Evolutionary conservation across 2,888 invertebrate species (phyloP), one percentile per base, ranked within the genome.

Genomic region (Drosophila ezoana): DNA sequence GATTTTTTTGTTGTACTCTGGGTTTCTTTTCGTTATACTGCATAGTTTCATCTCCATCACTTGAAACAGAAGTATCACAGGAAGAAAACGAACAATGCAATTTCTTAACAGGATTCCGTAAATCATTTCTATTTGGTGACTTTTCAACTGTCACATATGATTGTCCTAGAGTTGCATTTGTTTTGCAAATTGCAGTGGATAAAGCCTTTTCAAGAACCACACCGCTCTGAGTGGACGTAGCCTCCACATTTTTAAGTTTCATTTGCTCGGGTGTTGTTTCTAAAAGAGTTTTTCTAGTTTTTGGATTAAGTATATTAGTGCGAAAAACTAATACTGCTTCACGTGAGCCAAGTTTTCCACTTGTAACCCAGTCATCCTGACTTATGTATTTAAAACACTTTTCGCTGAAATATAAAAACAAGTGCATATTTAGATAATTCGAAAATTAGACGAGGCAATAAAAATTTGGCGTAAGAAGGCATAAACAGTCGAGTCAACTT

Each of bases 261-360:
- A 59, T 48, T 69, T 48, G 62, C 14, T 32, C 48, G 8, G 54
- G 14, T 43, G 59, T 35, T 33, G 48, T 56, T 48, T 74, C 70
- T 13, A 75, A 58, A 45, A 85, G 33, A 11, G 60, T 53, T 40
- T 82, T 84, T 44, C 90, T 81, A 2, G 71, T 79, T 58, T 76
- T 80, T 18, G 88, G 45, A 92, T 94, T 66, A 91, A 94, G 79
- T 92, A 94, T 93, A 92, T 91, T 61, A 82, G 95, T 95, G 80
- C 95, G 93, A 92, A 96, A 96, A 49, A 95, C 93, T 57, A 96
- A 93, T 49, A 95, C 94, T 4, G 95, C 94, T 58, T 93, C 94
- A 62, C 94, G 94, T 2, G 95, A 93, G 18, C 95, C 95, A 74
- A 94, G 81, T 32, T 93, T 93, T 16, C 94, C 94, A 58, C 94